A percentile compares a stretch with the other conserved stretches of the same genome.
These are phyloP conservation scores for Drosophila repletoides DNA, from an alignment of 1,140 invertebrate species.

Conservation along the genomic window DNA sequence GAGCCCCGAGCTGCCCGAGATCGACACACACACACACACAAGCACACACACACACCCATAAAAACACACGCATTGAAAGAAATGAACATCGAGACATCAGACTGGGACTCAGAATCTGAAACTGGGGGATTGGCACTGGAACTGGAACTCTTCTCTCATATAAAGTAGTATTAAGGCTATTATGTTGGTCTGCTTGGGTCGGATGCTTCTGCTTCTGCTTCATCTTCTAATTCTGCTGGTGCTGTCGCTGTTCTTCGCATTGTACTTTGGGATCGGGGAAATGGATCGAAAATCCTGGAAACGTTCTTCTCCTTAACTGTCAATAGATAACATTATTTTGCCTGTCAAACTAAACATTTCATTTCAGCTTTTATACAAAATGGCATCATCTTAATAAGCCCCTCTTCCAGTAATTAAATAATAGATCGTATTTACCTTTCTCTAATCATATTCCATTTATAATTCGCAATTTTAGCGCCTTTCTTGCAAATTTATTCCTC, in stretches of 20 bases:
- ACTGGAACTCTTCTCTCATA: constrained; percentile 40
- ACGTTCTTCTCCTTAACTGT: constrained; percentile 5
- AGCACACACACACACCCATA: constrained; percentile 3
- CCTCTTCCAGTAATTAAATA: too few species aligned
- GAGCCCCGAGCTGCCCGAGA: constrained; percentile 39
- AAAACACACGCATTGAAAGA: constrained; percentile 8
- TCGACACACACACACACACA: constrained; percentile 20
- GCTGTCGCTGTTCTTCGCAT: constrained; percentile 7
- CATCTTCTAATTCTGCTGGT: neutral
- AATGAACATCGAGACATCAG: constrained; percentile 24
- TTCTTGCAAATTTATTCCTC: too few species aligned
- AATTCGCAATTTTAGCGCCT: too few species aligned
- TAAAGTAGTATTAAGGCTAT: constrained; percentile 17
- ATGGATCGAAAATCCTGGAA: constrained; percentile 1
- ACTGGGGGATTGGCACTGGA: constrained; percentile 31
- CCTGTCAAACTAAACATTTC: neutral
- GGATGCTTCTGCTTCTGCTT: neutral
- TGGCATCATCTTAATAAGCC: too few species aligned
- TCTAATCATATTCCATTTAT: too few species aligned
- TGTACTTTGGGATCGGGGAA: constrained; percentile 3
- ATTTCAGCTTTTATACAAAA: neutral
- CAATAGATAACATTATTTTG: constrained; percentile 12
- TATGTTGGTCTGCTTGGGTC: constrained; percentile 9
- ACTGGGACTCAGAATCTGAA: neutral
- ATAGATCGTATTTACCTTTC: too few species aligned